These are phyloP conservation scores for Mesoclemmys tuberculata DNA, from an alignment of 2,113 vertebrate genomes.

Conservation along the genomic window DNA sequence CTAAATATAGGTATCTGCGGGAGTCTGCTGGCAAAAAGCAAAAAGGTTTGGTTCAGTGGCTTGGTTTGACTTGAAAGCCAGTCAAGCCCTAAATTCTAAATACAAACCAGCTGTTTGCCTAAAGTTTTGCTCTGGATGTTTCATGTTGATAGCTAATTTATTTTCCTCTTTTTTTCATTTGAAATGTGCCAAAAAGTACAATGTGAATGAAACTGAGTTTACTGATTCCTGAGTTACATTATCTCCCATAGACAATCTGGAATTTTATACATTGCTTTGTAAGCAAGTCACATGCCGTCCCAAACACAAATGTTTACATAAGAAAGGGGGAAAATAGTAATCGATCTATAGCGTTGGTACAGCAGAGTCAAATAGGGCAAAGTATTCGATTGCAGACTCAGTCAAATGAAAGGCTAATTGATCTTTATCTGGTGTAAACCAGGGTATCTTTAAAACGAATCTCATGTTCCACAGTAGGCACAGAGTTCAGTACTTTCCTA, in stretches of 20 bases:
- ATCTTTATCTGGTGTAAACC: constrained; percentile 38
- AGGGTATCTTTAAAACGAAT: constrained; percentile 70
- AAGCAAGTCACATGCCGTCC: constrained; percentile 11
- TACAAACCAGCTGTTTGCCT: constrained; percentile 83
- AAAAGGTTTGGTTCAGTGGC: constrained; percentile 71
- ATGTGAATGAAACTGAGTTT: constrained; percentile 26
- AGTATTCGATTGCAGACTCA: constrained; percentile 52
- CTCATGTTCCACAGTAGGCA: constrained; percentile 68
- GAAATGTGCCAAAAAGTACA: background rate
- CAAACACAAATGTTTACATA: constrained; percentile 46
- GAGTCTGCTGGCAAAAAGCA: constrained; percentile 75
- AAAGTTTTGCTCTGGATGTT: constrained; percentile 51
- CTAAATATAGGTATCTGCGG: constrained; percentile 84
- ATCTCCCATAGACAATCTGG: constrained; percentile 9
- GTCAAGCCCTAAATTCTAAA: constrained; percentile 80
- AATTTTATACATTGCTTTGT: background rate
- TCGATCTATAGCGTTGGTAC: background rate
- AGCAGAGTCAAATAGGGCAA: constrained; percentile 48
- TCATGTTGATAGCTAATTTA: constrained; percentile 6
- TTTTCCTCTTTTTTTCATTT: constrained; percentile 16
- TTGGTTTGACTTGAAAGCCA: constrained; percentile 82
- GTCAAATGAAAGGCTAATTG: constrained; percentile 49
- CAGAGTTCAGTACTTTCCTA: constrained; percentile 75
- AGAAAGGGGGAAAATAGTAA: constrained; percentile 55
- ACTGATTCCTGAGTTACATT: background rate